A percentile compares a stretch with the other conserved stretches of the same genome.
These are phyloP conservation scores for Corynorhinus townsendii DNA, from an alignment of 2,113 vertebrate species.

Conservation along the genomic window DNA sequence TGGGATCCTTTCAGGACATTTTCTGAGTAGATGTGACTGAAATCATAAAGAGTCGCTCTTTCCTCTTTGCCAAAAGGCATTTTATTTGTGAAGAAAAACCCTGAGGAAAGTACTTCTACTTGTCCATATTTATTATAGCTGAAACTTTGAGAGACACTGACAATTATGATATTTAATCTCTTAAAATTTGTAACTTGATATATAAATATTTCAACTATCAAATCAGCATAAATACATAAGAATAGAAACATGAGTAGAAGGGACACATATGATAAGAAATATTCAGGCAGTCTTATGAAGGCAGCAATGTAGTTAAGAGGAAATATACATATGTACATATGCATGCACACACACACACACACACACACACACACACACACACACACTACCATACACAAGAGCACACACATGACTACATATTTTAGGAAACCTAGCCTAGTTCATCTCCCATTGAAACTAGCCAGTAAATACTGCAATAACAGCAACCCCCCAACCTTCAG, in stretches of 20 bases:
- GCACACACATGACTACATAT: neutral
- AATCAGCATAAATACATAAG: neutral
- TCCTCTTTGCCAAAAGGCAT: neutral
- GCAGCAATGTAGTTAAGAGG: neutral
- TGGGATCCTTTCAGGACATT: neutral
- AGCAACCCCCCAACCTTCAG: neutral
- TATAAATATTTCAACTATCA: neutral
- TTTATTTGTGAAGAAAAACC: neutral
- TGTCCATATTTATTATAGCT: neutral
- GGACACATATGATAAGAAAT: neutral
- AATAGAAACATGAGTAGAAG: neutral
- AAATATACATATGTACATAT: neutral
- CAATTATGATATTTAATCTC: neutral
- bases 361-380: neutral
- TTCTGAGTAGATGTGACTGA: neutral
- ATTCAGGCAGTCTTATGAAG: neutral
- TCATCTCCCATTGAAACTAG: neutral
- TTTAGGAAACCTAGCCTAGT: neutral
- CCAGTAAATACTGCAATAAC: neutral
- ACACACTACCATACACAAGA: neutral
- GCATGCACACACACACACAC: fast-evolving
- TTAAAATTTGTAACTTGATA: neutral
- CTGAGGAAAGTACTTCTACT: neutral
- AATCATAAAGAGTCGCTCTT: neutral
- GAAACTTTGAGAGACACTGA: neutral